Evolutionary conservation across 2,113 vertebrate species (phyloP), one percentile per base, ranked within the genome.

Genomic region (Scalopus aquaticus): DNA sequence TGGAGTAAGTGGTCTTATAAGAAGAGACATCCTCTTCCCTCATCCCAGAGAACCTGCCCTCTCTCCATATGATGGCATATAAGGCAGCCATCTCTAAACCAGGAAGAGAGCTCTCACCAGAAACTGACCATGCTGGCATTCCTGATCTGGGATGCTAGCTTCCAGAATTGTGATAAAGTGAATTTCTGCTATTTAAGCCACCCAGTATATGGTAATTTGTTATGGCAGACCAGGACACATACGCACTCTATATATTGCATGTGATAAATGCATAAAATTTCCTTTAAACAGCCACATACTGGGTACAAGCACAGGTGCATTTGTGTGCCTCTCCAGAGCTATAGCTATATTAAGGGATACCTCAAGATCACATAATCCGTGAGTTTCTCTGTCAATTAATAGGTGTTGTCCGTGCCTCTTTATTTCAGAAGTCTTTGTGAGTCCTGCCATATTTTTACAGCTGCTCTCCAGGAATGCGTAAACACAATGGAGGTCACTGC

Each of bases 381-480:
- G 35, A 35, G 13, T 87, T 39, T 91, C 77, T 84, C 42, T 77
- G 35, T 13, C 24, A 26, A 86, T 12, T 73, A 54, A 12, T 82
- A 94, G 65, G 20, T 89, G 30, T 82, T 83, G 94, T 87, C 56
- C 44, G 11, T 87, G 49, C 60, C 89, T 94, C 3, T 69, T 94
- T 92, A 70, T 94, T 81, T 90, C 77, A 87, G 39, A 77, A 83
- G 30, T 90, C 65, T 93, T 46, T 95, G 30, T 85, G 37, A 67
- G 19, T 81, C 56, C 54, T 85, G 42, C 51, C 35, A 5, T 60
- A 26, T 81, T 81, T 96, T 73, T 81, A 13, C 79, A 32, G 5
- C 15, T 89, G 22, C 37, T 90, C 30, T 91, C 15, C 3, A 42
- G 9, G 46, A 87, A 94, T 44, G n/a, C 1, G n/a, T 3, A 62